Evolutionary conservation across 2,888 invertebrate species (phyloP).

Genomic region (Epinotia demarniana): DNA sequence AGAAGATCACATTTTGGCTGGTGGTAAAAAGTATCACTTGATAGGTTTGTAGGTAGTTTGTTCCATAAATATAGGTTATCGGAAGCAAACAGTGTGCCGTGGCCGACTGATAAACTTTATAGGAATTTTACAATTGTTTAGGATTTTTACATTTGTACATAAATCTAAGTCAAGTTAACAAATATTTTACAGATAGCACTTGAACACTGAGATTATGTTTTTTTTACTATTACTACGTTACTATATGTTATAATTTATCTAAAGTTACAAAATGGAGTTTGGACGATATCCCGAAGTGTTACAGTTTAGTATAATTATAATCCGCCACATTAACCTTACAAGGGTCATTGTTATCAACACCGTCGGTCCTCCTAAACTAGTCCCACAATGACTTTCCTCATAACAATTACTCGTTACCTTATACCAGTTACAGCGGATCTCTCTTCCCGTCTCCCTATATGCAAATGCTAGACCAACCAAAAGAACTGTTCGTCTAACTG

Average conservation of each 20-base stretch:
- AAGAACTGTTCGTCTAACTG: constrained; percentile 24
- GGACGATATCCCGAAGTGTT: neutral
- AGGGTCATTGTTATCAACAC: constrained; percentile 34
- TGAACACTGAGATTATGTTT: no score
- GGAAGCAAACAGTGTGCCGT: constrained; percentile 28
- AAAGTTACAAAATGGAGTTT: no score
- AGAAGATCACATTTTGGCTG: neutral
- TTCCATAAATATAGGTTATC: constrained; percentile 27
- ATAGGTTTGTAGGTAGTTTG: constrained; percentile 13
- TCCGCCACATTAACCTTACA: constrained; percentile 20
- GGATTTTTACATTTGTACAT: constrained; percentile 1
- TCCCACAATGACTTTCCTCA: constrained; percentile 33
- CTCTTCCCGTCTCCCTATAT: neutral
- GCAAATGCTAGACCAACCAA: constrained; percentile 18
- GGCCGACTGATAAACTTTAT: constrained; percentile 44
- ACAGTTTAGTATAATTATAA: constrained; percentile 11
- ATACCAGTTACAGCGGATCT: constrained; percentile 39
- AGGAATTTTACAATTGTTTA: constrained; percentile 44
- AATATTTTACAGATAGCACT: neutral
- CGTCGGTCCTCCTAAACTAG: constrained; percentile 37
- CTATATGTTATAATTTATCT: no score
- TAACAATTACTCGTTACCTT: constrained; percentile 43
- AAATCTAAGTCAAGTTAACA: neutral
- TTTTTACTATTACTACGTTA: no score
- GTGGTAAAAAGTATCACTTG: neutral